A percentile compares a stretch with the other conserved stretches of the same genome.
These are phyloP conservation scores for Saccopteryx leptura DNA, from an alignment of 2,113 vertebrate genomes.

Conservation along the genomic window DNA sequence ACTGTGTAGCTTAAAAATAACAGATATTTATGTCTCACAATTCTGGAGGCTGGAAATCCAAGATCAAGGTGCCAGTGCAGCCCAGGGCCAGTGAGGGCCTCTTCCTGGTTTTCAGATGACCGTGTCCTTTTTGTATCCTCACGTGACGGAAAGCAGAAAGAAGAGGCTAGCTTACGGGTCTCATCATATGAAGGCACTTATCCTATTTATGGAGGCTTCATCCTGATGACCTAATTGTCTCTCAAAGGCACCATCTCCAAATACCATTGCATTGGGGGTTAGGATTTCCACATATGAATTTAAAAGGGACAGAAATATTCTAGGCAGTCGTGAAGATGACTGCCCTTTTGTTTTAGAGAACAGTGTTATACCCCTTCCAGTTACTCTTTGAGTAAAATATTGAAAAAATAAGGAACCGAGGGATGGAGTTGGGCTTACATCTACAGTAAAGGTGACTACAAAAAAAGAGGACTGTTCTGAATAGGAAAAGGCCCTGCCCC, in stretches of 20 bases:
- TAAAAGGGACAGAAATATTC: neutral
- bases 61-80: neutral
- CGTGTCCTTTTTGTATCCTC: neutral
- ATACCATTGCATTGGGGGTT: neutral
- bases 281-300: neutral
- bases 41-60: neutral
- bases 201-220: neutral
- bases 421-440: neutral
- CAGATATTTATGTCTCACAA: neutral
- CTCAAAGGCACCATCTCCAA: neutral
- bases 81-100: neutral
- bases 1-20: neutral
- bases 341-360: neutral
- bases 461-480: neutral
- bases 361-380: neutral
- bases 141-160: neutral
- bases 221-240: neutral
- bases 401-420: neutral
- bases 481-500: neutral
- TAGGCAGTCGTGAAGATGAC: neutral
- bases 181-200: neutral
- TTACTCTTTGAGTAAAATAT: slow-evolving; percentile 23
- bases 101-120: neutral
- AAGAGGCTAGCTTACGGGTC: neutral
- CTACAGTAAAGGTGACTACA: neutral